Conservation (phyloP, 2,113 vertebrate genomes). For the Gila orcuttii region DNA sequence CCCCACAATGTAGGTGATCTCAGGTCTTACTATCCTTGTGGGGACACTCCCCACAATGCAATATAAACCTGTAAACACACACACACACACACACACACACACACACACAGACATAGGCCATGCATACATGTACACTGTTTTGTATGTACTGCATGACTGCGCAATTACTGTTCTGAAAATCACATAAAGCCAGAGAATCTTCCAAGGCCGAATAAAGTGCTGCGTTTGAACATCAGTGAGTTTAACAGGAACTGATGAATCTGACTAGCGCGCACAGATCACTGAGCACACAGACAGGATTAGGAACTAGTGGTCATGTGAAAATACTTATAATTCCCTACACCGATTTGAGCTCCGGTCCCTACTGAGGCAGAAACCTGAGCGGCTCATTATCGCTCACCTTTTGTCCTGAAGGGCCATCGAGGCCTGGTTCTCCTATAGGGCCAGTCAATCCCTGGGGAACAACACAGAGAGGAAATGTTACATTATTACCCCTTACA, state of each 20-base stretch:
- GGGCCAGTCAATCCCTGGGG: slow-evolving; percentile 91
- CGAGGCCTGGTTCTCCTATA: slow-evolving; percentile 83
- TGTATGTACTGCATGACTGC: not conserved
- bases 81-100: no score
- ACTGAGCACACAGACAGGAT: slow-evolving; percentile 68
- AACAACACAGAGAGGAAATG: slow-evolving; percentile 53
- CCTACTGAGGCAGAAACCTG: slow-evolving; percentile 49
- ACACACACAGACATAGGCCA: no score
- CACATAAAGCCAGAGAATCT: slow-evolving; percentile 53
- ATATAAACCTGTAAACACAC: no score
- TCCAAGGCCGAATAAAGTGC: not conserved
- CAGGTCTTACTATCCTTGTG: no score
- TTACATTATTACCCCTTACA: slow-evolving; percentile 50
- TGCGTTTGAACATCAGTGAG: slow-evolving; percentile 63
- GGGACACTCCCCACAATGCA: no score
- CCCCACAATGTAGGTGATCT: no score
- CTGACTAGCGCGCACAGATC: slow-evolving; percentile 67
- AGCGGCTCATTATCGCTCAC: slow-evolving; percentile 78
- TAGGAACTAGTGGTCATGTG: slow-evolving; percentile 75
- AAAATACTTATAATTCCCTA: slow-evolving; percentile 68
- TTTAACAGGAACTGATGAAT: slow-evolving; percentile 68
- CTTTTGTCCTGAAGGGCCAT: slow-evolving; percentile 89
- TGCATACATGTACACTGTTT: no score
- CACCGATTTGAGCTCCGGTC: slow-evolving; percentile 60
- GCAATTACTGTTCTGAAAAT: not conserved